Evolutionary conservation across 64 coral and sea anemone genomes (phyloP), one percentile per base, ranked within the genome.

Genomic region (Stylophora pistillata): DNA sequence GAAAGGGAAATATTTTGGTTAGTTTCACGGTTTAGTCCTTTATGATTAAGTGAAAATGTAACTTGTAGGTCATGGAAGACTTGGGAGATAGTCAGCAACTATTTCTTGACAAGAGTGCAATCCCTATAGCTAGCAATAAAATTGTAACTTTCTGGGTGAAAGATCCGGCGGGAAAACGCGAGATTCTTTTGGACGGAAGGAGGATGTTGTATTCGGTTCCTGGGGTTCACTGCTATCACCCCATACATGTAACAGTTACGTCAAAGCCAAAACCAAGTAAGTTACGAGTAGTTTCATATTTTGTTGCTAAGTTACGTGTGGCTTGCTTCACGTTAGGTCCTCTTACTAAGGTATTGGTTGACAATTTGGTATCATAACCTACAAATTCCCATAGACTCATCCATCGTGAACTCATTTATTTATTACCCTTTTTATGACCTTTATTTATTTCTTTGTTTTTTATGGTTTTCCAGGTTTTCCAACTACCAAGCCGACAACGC

Each of bases 151-250:
- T 92, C 54, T 77, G 90, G 72, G 90, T 73, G 5, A 71, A 69
- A 12, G 90, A 92, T 30, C 90, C 90, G 33, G 21, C 71, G 2
- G 56, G 41, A 65, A 59, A 52, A 14, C 75, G 37, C 37, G 53
- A 92, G 11, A 62, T 92, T n/a, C 73, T 86, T 15, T 82, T 92
- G 21, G 55, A 92, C 59, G 74, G 59, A 30, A 86, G 58, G 37
- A 78, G 25, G 37, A 86, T 31, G 14, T 18, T 92, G 18, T 62
- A 72, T 33, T 15, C 21, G 13, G 14, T 70, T 86, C 59, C n/a
- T 78, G 83, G 79, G 12, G 15, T 62, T 78, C 1, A 28, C 11
- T 86, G 74, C 71, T 1, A 62, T 10, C 0, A 13, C 20, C 1
- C 25, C 5, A 74, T 92, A 15, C 56, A 78, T 47, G 17, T 92